Conservation (phyloP, 2,797 vertebrate genomes). For the Muscicapa striata region DNA sequence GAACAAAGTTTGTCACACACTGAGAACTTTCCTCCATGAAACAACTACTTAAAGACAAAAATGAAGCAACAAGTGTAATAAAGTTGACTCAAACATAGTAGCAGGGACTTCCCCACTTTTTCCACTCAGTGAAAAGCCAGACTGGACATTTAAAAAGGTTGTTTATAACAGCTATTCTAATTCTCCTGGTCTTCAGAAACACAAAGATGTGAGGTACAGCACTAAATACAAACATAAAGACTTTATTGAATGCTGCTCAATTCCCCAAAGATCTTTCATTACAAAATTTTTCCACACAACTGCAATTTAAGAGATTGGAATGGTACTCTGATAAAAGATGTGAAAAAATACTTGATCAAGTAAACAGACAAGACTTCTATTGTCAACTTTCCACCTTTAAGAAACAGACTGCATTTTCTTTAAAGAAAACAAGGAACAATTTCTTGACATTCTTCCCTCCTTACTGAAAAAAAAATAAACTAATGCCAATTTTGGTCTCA, state of each 20-base stretch:
- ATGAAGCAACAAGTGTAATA: background rate
- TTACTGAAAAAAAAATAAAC: background rate
- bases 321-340: conserved; percentile 88
- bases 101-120: fast-evolving
- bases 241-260: conserved; percentile 93
- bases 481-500: conserved; percentile 39
- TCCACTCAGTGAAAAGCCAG: background rate
- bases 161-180: background rate
- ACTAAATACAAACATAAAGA: conserved; percentile 93
- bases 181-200: background rate
- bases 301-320: conserved; percentile 88
- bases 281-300: conserved; percentile 89
- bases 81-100: background rate
- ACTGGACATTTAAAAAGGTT: background rate
- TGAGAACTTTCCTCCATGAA: background rate
- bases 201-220: conserved; percentile 69
- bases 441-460: background rate
- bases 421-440: conserved; percentile 70
- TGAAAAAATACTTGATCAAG: conserved; percentile 77
- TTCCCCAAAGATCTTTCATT: conserved; percentile 88
- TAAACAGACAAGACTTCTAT: conserved; percentile 73
- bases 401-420: conserved; percentile 68
- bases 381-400: conserved; percentile 40
- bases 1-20: background rate
- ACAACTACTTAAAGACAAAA: background rate